Conservation (phyloP, 2,888 invertebrate species). For the Drosophila tanythrix region DNA sequence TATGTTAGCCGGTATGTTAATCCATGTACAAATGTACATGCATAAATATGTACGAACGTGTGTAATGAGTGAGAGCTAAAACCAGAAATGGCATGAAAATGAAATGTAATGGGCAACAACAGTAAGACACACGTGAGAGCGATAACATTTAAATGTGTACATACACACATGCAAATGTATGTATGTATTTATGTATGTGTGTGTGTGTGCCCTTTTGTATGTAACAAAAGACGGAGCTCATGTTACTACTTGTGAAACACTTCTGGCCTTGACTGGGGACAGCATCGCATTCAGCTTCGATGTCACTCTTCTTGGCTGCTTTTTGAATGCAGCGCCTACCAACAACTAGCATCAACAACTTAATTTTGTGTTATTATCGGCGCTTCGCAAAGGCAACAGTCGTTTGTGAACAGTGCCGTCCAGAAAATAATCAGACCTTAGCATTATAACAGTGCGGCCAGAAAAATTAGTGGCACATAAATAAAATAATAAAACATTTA, state of each 20-base stretch:
- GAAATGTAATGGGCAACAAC: conserved; percentile 64
- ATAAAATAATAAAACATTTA: background rate
- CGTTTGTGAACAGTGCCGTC: conserved; percentile 30
- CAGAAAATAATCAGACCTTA: conserved; percentile 3
- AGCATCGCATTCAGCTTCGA: conserved; percentile 15
- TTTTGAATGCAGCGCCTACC: conserved; percentile 9
- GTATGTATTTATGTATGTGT: conserved; percentile 7
- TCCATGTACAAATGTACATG: conserved; percentile 27
- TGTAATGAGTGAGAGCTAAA: conserved; percentile 72
- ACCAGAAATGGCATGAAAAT: conserved; percentile 78
- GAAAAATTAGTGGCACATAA: background rate
- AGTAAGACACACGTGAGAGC: conserved; percentile 37
- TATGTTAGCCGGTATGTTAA: conserved; percentile 39
- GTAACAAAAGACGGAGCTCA: conserved; percentile 16
- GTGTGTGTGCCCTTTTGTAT: conserved; percentile 5
- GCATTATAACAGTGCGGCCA: background rate
- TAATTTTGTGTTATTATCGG: conserved; percentile 64
- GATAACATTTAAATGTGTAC: conserved; percentile 50
- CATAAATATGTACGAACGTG: conserved; percentile 25
- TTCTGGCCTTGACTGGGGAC: conserved; percentile 14
- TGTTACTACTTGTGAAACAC: conserved; percentile 18
- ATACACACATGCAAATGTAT: conserved; percentile 21
- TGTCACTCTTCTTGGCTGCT: conserved; percentile 2
- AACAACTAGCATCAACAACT: conserved; percentile 51
- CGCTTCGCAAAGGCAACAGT: conserved; percentile 32